phyloP scores from a whole-genome alignment of 2,113 vertebrate genomes.

The Macrotus californicus region DNA sequence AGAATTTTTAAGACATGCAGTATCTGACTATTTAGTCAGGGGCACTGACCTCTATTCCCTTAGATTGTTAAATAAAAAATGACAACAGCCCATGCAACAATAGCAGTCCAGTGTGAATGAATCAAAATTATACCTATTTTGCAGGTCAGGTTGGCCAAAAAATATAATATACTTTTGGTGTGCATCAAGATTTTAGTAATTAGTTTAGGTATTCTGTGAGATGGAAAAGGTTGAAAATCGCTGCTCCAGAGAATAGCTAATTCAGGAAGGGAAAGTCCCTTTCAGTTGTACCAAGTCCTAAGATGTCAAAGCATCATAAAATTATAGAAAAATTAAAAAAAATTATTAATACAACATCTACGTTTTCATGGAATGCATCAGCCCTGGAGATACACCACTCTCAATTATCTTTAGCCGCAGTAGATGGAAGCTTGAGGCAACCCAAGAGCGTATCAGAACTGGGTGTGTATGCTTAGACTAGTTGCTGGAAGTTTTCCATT shows the following conservation, averaged over 20 bases:
- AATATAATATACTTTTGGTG: not conserved
- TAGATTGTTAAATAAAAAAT: not conserved
- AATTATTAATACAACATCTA: not conserved
- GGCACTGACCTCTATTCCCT: not conserved
- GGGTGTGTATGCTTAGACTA: not conserved
- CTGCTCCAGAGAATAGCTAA: not conserved
- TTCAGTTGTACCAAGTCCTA: not conserved
- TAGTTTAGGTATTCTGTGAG: not conserved
- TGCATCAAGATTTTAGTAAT: not conserved
- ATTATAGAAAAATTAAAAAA: not conserved
- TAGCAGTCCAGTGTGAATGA: not conserved
- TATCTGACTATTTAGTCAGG: not conserved
- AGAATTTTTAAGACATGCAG: not conserved
- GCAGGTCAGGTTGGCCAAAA: not conserved
- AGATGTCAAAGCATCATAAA: not conserved
- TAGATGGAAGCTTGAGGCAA: not conserved
- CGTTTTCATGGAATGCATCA: not conserved
- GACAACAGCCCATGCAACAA: not conserved
- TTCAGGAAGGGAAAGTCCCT: not conserved
- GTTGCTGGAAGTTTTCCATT: not conserved
- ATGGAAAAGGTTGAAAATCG: not conserved
- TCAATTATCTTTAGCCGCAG: not conserved
- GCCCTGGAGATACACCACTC: not conserved
- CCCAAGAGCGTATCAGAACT: not conserved
- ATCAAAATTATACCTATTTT: not conserved